Evolutionary conservation across 2,113 vertebrate genomes (phyloP), one percentile per base, ranked within the genome.

Genomic region (Paratilapia polleni): DNA sequence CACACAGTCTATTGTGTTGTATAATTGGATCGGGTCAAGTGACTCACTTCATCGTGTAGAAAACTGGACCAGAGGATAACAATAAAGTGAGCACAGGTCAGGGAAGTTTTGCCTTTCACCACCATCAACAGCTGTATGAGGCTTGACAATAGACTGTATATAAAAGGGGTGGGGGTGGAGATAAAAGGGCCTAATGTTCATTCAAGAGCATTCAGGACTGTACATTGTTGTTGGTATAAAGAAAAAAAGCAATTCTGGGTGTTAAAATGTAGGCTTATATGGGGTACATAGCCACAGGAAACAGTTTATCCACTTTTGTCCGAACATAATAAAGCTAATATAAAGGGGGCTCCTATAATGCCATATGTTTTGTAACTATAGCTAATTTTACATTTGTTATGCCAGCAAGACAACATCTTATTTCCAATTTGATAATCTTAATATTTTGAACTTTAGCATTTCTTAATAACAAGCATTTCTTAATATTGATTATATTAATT

Each of bases 21-120:
- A n/a, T 90, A 76, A 89, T 91, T 62, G 89, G 80, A 88, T 81
- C 9, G 41, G 62, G 57, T 77, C n/a, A 43, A 88, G 77, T 90
- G 34, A 89, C 36, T 59, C 74, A 76, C 61, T 87, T 86, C 22
- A 68, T 10, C 36, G 38, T 24, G 41, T n/a, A 80, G 82, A 84
- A 86, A 86, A 58, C 15, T 24, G n/a, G n/a, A 31, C n/a, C 12
- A 81, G 1, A 81, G 41, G 31, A 86, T 5, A 77, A 9, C 68
- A 34, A 6, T 77, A 41, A 86, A 83, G 38, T 56, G 78, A 82
- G 54, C 43, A 36, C 59, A 82, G 74, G 77, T 19, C 79, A 61
- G 34, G n/a, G 47, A 81, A 76, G 47, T 60, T 47, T 24, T 66
- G 57, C 60, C 75, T 84, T 90, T 88, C n/a, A 80, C 80, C n/a